A percentile compares a stretch with the other conserved stretches of the same genome.
These are phyloP conservation scores for Charaxes varanes DNA, from an alignment of 1,140 invertebrate species.

Conservation along the genomic window DNA sequence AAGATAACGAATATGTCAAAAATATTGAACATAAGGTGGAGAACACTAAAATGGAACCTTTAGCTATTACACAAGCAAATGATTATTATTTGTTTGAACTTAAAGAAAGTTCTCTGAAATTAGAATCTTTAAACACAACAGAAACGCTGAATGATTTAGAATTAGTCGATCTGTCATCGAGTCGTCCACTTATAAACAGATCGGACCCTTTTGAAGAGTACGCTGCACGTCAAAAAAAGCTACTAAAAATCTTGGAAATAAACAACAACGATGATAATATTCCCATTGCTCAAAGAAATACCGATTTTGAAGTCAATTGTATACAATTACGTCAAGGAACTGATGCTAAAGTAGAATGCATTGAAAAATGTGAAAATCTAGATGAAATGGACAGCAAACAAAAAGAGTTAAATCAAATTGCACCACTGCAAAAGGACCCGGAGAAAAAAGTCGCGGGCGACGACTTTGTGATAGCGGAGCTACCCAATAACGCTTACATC, in stretches of 20 bases:
- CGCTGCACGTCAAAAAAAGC: slow-evolving; percentile 11
- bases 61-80: too few species aligned
- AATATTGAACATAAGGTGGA: too few species aligned
- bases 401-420: background rate
- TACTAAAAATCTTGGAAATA: slow-evolving; percentile 17
- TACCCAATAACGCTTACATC: slow-evolving; percentile 42
- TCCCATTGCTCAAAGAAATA: background rate
- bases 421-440: background rate
- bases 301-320: background rate
- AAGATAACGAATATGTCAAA: too few species aligned
- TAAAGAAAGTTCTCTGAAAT: background rate
- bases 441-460: background rate
- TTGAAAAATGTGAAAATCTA: background rate
- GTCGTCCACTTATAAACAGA: background rate
- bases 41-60: too few species aligned
- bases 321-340: background rate
- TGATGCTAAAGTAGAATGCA: background rate
- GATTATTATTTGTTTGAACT: too few species aligned
- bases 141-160: slow-evolving; percentile 11
- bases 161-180: slow-evolving; percentile 14
- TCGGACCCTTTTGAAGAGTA: slow-evolving; percentile 15
- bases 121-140: background rate
- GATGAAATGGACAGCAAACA: background rate
- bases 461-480: background rate
- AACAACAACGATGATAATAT: slow-evolving; percentile 11